These are phyloP conservation scores for Petroica traversi DNA, from an alignment of 2,113 vertebrate genomes.

Conservation along the genomic window DNA sequence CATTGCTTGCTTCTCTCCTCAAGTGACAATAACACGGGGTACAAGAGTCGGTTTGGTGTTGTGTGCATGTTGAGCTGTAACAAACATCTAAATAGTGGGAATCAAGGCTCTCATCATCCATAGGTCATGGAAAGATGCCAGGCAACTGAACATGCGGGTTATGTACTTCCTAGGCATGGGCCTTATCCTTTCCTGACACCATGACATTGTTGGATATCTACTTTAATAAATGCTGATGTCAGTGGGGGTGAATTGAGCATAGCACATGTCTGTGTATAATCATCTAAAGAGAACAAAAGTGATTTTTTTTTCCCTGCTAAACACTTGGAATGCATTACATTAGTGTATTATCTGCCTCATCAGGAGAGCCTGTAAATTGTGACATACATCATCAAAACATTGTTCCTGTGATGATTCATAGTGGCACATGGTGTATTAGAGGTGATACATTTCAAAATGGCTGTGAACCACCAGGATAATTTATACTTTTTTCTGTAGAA, in stretches of 20 bases:
- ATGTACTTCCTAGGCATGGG: neutral
- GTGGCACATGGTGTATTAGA: neutral
- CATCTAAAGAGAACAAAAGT: neutral
- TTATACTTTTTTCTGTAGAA: neutral
- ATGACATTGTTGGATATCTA: neutral
- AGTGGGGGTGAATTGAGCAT: neutral
- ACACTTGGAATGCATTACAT: neutral
- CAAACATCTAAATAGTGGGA: neutral
- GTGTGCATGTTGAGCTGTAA: neutral
- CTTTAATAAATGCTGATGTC: neutral
- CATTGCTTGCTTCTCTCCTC: neutral
- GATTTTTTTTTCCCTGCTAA: neutral
- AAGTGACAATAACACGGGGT: neutral
- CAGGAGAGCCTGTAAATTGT: slow-evolving; percentile 6
- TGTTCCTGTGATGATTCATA: neutral
- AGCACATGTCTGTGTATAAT: neutral
- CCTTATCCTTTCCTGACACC: neutral
- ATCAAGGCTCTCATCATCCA: neutral
- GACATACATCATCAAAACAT: neutral
- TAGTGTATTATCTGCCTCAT: neutral
- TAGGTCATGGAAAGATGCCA: neutral
- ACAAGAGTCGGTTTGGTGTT: rapidly evolving
- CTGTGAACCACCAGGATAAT: neutral
- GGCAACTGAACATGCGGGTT: neutral
- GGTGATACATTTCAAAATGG: neutral